Base-by-base conservation (phyloP, 30 jellyfish, hydroid and myxozoan genomes). In the Catostylus mosaicus region DNA sequence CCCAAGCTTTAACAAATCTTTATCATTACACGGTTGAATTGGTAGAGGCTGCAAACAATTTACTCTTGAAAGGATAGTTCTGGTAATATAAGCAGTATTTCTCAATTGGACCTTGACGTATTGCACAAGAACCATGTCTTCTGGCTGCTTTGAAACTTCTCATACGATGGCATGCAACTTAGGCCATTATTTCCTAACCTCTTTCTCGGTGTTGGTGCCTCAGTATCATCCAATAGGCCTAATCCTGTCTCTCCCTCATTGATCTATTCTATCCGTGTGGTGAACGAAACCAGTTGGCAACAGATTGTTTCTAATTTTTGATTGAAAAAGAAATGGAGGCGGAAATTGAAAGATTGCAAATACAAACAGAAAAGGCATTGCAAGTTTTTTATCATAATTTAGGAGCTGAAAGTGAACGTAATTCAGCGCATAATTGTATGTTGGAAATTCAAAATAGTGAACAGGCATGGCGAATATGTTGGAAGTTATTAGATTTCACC, bases 351-450 rank as follows among this genome's bases (percentile, higher is more conserved):
- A 32, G 27, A 33, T 70, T 73, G 33, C 65, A 59, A 18, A 30
- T 43, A 11, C 81, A 77, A 67, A 57, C 92, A 30, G 96, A 83
- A 36, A 48, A 65, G 24, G 97, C 96, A 20, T 67, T 90, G 67
- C 79, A 83, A 54, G 71, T 88, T 27, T 90, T 90, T 84, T 90
- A 90, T 59, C 91, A 68, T 34, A 63, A 75, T 29, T 67, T 78
- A 31, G 57, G 26, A 12, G 73, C 30, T 71, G 72, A 75, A 46
- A 73, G 60, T 4, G 92, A 82, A 54, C 86, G 96, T 5, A 63
- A 77, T 16, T 59, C 80, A 11, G 96, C 98, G 1, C 98, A 91
- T 76, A 75, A 73, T 37, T 91, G 96, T 87, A 85, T 91, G 80
- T 34, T 91, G 26, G 86, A 91, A 26, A 24, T 91, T 51, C 98